Evolutionary conservation across 1,140 invertebrate genomes (phyloP).

Genomic region (Drepana arcuata): DNA sequence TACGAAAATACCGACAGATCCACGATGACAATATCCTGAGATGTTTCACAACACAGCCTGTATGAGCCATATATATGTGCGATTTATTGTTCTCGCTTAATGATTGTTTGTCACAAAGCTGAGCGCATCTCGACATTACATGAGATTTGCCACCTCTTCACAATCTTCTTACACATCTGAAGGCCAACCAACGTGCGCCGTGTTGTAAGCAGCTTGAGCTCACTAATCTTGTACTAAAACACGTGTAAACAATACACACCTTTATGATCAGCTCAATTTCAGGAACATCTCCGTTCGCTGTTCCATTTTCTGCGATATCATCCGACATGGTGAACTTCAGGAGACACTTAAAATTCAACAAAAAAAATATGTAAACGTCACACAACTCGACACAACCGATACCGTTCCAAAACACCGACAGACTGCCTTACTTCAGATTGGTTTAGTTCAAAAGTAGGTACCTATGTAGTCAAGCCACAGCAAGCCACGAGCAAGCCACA

Average conservation of each 20-base stretch:
- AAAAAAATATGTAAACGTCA: conserved; percentile 28
- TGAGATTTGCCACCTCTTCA: conserved; percentile 41
- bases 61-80: background rate
- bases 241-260: conserved; percentile 67
- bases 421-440: conserved; percentile 46
- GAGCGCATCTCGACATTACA: conserved; percentile 3
- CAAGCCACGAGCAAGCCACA: too few relatives aligned
- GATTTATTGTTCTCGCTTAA: conserved; percentile 5
- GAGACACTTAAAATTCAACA: conserved; percentile 42
- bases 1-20: too few relatives aligned
- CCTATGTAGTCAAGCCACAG: too few relatives aligned
- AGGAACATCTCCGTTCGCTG: conserved; percentile 79
- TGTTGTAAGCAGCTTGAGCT: conserved; percentile 26
- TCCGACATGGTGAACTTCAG: conserved; percentile 66
- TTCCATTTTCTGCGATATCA: conserved; percentile 74
- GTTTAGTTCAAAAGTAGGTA: conserved; percentile 9
- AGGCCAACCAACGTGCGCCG: conserved; percentile 34
- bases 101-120: conserved; percentile 3
- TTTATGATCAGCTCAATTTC: conserved; percentile 88
- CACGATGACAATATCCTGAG: conserved; percentile 18
- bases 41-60: conserved; percentile 14
- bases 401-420: conserved; percentile 42
- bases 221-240: conserved; percentile 37
- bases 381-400: conserved; percentile 53
- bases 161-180: conserved; percentile 27